A percentile compares a stretch with the other conserved stretches of the same genome.
Evolutionary conservation across 2,113 vertebrate species (phyloP).

Genomic region (Delphinapterus leucas): DNA sequence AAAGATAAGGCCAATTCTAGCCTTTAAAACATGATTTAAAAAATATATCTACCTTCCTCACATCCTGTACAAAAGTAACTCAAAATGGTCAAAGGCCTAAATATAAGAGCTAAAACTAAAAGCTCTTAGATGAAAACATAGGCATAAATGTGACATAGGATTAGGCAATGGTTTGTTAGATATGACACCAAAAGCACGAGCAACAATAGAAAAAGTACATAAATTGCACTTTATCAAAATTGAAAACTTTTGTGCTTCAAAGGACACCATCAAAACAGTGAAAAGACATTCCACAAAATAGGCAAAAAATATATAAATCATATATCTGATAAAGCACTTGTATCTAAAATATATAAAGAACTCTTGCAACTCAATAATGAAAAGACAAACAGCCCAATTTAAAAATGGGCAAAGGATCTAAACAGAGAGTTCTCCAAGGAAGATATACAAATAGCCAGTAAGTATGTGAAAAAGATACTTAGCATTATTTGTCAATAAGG

Average conservation of each 20-base stretch:
- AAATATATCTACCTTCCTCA: neutral
- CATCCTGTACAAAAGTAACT: neutral
- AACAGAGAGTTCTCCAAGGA: neutral
- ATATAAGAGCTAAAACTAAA: neutral
- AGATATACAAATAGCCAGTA: neutral
- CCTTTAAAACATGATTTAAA: neutral
- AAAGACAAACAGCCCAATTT: neutral
- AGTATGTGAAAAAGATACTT: neutral
- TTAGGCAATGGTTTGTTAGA: neutral
- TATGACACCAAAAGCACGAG: neutral
- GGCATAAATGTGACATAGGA: neutral
- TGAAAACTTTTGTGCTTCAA: neutral
- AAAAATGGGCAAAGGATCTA: neutral
- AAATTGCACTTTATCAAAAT: neutral
- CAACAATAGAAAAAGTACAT: neutral
- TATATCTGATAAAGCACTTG: neutral
- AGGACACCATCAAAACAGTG: neutral
- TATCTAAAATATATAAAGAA: neutral
- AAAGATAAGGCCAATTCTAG: neutral
- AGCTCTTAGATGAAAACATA: neutral
- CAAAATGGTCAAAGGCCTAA: neutral
- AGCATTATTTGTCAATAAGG: neutral
- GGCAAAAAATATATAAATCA: neutral
- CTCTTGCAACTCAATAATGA: neutral
- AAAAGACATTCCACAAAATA: neutral